Evolutionary conservation across 2,888 invertebrate genomes (phyloP), one percentile per base, ranked within the genome.

Genomic region (Campopleginae sp.): DNA sequence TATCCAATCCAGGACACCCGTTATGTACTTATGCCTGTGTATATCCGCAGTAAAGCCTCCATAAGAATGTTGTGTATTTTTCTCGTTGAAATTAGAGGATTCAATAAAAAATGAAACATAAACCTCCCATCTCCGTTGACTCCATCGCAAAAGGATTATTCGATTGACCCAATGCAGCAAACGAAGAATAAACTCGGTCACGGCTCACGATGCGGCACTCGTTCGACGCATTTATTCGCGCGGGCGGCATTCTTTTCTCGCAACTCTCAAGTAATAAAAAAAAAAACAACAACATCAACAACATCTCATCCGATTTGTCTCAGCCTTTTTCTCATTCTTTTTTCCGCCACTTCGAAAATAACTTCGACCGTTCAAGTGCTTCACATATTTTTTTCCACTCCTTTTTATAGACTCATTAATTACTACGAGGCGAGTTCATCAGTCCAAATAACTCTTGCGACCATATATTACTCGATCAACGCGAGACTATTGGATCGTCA

Each of bases 151-250:
- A 80, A 84, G 84, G 84, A 84, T 80, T 80, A 77, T 84, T 77
- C 72, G 84, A 84, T 84, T 80, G 84, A 84, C 77, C 84, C 77
- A 84, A 12, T 80, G 75, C 58, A 46, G 23, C n/a, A 23, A 63
- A 70, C 63, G 75, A 66, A 76, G 80, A 80, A 77, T 72, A 77
- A 84, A 84, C 84, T 84, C 84, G 84, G 84, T 84, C 84, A 84
- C 84, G 84, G 84, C 84, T 80, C 71, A 66, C 72, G 54, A 38
- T 38, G 70, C 71, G 27, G 42, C 76, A 70, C 65, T 48, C 38
- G 51, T 31, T 72, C 84, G 48, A 46, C n/a, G 81, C 58, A 46
- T 76, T 23, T 54, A 48, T 76, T 76, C 58, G 71, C 76, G 72
- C 80, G 72, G 77, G 72, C 77, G 72, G 72, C 72, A 84, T 84